Evolutionary conservation across 1,140 invertebrate species (phyloP).

Genomic region (Drosophila fuyamai): DNA sequence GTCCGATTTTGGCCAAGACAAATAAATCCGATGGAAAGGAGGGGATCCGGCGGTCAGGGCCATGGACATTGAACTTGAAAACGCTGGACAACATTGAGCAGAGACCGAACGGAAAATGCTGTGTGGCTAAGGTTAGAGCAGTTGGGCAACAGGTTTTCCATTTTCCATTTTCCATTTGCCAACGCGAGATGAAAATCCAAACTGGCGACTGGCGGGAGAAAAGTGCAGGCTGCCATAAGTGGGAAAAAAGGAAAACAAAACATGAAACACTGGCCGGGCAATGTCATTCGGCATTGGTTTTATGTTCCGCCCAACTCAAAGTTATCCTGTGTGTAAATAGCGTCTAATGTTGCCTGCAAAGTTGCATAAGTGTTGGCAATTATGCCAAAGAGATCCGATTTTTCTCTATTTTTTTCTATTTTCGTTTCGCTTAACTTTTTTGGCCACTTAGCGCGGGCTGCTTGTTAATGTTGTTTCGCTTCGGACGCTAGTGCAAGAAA

Average conservation of each 20-base stretch:
- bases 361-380: constrained; percentile 40
- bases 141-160: constrained; percentile 34
- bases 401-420: not conserved
- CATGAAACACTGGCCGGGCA: constrained; percentile 6
- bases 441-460: constrained; percentile 31
- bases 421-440: constrained; percentile 18
- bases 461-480: constrained; percentile 41
- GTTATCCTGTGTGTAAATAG: constrained; percentile 12
- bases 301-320: constrained; percentile 18
- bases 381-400: constrained; percentile 41
- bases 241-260: constrained; percentile 13
- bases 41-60: constrained; percentile 41
- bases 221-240: constrained; percentile 9
- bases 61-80: constrained; percentile 74
- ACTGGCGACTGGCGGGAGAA: not conserved
- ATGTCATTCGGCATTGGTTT: constrained; percentile 28
- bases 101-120: constrained; percentile 17
- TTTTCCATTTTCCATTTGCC: constrained; percentile 18
- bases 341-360: constrained; percentile 10
- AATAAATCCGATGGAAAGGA: constrained; percentile 15
- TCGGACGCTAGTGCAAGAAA: constrained; percentile 19
- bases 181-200: constrained; percentile 7
- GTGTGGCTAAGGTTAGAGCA: constrained; percentile 9
- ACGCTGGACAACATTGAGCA: not conserved
- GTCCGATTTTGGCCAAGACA: constrained; percentile 22